Percentiles rank a stretch among this genome's conserved stretches.
Conservation (phyloP, 2,888 invertebrate genomes). For the Drosophila longiperda region DNA sequence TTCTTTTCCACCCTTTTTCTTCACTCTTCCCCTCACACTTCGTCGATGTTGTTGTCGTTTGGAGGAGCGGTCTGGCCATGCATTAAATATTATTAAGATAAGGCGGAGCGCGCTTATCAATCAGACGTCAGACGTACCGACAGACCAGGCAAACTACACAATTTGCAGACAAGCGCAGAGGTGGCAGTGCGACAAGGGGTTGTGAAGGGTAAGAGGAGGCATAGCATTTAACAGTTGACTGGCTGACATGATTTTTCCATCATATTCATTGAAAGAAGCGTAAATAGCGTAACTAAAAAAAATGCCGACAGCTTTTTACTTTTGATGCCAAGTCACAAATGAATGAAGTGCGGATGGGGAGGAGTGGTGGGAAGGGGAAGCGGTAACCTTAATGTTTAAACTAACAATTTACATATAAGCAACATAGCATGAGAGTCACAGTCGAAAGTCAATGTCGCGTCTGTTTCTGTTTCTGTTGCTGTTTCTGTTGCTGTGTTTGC, state of each 20-base stretch:
- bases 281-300: conserved; percentile 28
- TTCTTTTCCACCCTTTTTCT: conserved; percentile 6
- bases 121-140: conserved; percentile 71
- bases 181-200: neutral
- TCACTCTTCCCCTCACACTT: neutral
- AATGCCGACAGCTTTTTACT: conserved; percentile 4
- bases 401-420: conserved; percentile 66
- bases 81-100: conserved; percentile 80
- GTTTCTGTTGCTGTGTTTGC: conserved; percentile 42
- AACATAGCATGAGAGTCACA: conserved; percentile 28
- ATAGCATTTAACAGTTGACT: conserved; percentile 41
- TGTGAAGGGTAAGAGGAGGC: neutral
- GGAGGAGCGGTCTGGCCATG: conserved; percentile 55
- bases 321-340: conserved; percentile 5
- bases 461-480: conserved; percentile 13
- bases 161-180: conserved; percentile 52
- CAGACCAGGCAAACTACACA: conserved; percentile 35
- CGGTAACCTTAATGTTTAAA: conserved; percentile 46
- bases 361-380: neutral
- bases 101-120: conserved; percentile 72
- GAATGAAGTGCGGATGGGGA: conserved; percentile 4
- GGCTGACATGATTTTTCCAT: conserved; percentile 74
- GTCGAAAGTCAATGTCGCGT: conserved; percentile 4
- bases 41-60: conserved; percentile 10
- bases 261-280: conserved; percentile 65